These are phyloP conservation scores for Aquatica leii DNA, from an alignment of 2,888 invertebrate genomes.

Conservation along the genomic window DNA sequence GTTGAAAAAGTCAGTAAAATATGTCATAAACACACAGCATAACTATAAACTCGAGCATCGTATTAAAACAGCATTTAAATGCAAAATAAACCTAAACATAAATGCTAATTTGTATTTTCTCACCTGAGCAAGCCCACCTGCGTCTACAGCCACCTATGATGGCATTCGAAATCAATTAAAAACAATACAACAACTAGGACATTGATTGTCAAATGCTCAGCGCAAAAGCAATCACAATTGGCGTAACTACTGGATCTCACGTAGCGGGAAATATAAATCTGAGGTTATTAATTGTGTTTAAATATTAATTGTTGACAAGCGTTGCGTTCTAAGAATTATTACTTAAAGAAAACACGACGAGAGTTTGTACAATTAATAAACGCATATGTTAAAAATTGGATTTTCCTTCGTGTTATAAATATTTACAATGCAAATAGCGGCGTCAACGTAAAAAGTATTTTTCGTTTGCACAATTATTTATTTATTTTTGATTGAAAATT, in stretches of 20 bases:
- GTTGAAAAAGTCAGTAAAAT: constrained; percentile 37
- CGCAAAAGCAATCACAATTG: constrained; percentile 38
- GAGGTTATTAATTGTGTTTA: constrained; percentile 46
- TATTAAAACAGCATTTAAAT: constrained; percentile 41
- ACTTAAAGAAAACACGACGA: constrained; percentile 30
- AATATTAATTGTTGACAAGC: constrained; percentile 37
- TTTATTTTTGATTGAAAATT: too few relatives aligned
- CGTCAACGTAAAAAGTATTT: too few relatives aligned
- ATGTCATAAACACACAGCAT: constrained; percentile 36
- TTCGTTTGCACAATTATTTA: too few relatives aligned
- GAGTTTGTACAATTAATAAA: constrained; percentile 38
- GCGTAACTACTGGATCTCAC: constrained; percentile 45
- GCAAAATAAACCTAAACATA: constrained; percentile 40
- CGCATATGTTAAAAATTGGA: constrained; percentile 30
- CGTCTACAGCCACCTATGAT: constrained; percentile 39
- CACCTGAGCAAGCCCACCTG: constrained; percentile 43
- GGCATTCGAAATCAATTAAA: constrained; percentile 41
- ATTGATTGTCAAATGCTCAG: constrained; percentile 31
- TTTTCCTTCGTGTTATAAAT: constrained; percentile 24
- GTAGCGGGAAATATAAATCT: constrained; percentile 50
- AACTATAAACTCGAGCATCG: constrained; percentile 38
- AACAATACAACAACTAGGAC: constrained; percentile 35
- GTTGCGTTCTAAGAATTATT: constrained; percentile 36
- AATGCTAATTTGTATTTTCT: constrained; percentile 40
- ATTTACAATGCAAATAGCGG: constrained; percentile 34